phyloP scores from a whole-genome alignment of 2,888 invertebrate genomes.

The Drosophila putrida region DNA sequence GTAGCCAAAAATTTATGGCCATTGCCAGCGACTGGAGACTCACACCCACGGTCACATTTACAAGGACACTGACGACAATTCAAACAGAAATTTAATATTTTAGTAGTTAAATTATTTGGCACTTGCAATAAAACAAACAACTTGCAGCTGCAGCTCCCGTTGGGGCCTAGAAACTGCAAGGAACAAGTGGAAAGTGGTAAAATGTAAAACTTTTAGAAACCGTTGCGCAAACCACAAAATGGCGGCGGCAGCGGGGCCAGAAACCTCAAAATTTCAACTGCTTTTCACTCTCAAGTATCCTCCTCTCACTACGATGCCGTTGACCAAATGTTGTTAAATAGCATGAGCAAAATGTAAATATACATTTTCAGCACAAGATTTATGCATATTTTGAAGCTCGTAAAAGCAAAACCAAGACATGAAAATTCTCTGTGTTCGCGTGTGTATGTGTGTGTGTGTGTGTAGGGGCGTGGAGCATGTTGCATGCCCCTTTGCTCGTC shows the following conservation, averaged over 20 bases:
- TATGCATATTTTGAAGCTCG: constrained; percentile 77
- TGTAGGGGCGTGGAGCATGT: constrained; percentile 4
- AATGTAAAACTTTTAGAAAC: constrained; percentile 74
- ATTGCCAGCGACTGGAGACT: constrained; percentile 42
- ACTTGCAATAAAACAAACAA: constrained; percentile 81
- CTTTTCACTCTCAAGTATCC: constrained; percentile 24
- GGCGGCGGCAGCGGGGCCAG: constrained; percentile 25
- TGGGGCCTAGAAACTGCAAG: constrained; percentile 28
- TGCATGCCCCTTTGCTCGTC: constrained; percentile 1
- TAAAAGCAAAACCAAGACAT: constrained; percentile 46
- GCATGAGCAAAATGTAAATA: constrained; percentile 81
- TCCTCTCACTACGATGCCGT: constrained; percentile 32
- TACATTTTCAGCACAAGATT: constrained; percentile 77
- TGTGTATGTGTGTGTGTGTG: constrained; percentile 6
- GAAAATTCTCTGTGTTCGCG: constrained; percentile 27
- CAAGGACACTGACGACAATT: constrained; percentile 69
- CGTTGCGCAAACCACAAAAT: constrained; percentile 61
- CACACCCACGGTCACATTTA: constrained; percentile 11
- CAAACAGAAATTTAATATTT: constrained; percentile 82
- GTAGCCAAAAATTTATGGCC: constrained; percentile 66
- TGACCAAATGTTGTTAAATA: constrained; percentile 82
- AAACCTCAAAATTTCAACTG: constrained; percentile 62
- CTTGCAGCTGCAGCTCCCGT: constrained; percentile 51
- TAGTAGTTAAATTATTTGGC: constrained; percentile 82
- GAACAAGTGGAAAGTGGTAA: constrained; percentile 75